These are phyloP conservation scores for Lycodopsis pacificus DNA, from an alignment of 2,797 vertebrate species.

Conservation along the genomic window DNA sequence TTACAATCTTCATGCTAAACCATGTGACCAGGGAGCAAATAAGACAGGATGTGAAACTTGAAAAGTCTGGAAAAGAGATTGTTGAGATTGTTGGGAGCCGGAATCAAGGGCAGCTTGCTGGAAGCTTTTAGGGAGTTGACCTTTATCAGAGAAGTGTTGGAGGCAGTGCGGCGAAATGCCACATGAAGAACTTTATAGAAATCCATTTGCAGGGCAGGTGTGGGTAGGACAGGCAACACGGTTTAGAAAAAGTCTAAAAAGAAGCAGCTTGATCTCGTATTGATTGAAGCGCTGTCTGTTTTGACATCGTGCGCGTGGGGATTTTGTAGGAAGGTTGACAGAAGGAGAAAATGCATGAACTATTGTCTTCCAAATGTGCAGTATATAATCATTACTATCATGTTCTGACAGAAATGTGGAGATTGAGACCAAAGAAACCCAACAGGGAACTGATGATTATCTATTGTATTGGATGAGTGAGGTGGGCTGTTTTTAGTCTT, in stretches of 20 bases:
- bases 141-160: conserved; percentile 58
- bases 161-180: conserved; percentile 35
- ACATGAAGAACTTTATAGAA: conserved; percentile 24
- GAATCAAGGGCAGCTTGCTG: conserved; percentile 11
- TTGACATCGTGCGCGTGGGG: neutral
- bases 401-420: neutral
- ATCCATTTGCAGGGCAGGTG: conserved; percentile 24
- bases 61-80: conserved; percentile 1
- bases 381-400: neutral
- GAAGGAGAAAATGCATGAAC: neutral
- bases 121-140: conserved; percentile 69
- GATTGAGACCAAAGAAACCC: neutral
- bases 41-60: conserved; percentile 17
- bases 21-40: neutral
- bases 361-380: neutral
- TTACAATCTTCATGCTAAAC: neutral
- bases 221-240: neutral
- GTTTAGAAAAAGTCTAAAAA: neutral
- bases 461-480: neutral
- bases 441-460: neutral
- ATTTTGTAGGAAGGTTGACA: neutral
- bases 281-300: neutral
- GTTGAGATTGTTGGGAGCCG: conserved; percentile 6
- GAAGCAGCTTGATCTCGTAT: neutral
- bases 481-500: neutral